phyloP scores from a whole-genome alignment of 2,888 invertebrate genomes.

The Xiphydria camelus region DNA sequence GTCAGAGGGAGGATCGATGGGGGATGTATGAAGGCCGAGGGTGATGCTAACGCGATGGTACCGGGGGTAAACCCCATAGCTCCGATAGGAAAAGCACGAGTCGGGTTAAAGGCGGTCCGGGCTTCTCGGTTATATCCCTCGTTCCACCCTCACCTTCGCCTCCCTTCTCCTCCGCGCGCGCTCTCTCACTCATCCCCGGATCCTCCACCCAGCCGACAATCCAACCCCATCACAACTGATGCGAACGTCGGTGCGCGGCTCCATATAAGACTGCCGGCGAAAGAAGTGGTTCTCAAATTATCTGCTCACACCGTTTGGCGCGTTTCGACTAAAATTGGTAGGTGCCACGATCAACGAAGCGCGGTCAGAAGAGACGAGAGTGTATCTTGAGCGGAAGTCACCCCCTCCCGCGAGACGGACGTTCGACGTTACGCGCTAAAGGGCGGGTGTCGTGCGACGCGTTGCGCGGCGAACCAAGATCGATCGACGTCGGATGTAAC shows the following conservation, averaged over 20 bases:
- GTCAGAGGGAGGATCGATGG: too few relatives aligned
- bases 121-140: conserved; percentile 27
- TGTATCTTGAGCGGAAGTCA: too few relatives aligned
- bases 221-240: not conserved
- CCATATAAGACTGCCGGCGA: not conserved
- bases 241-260: not conserved
- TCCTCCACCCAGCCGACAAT: not conserved
- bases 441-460: too few relatives aligned
- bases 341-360: too few relatives aligned
- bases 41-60: conserved; percentile 22
- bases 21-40: too few relatives aligned
- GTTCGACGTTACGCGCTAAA: too few relatives aligned
- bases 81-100: conserved; percentile 15
- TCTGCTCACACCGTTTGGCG: too few relatives aligned
- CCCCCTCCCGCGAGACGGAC: too few relatives aligned
- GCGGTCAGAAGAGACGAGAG: too few relatives aligned
- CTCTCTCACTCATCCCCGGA: not conserved
- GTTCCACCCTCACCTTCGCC: conserved; percentile 7
- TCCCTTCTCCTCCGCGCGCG: not conserved
- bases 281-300: not conserved
- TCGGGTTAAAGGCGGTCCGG: conserved; percentile 24
- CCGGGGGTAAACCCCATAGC: conserved; percentile 29
- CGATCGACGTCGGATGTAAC: too few relatives aligned
- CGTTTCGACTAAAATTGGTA: too few relatives aligned
- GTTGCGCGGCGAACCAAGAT: too few relatives aligned